Conservation (phyloP, 2,797 vertebrate species). For the Eptatretus atami region DNA sequence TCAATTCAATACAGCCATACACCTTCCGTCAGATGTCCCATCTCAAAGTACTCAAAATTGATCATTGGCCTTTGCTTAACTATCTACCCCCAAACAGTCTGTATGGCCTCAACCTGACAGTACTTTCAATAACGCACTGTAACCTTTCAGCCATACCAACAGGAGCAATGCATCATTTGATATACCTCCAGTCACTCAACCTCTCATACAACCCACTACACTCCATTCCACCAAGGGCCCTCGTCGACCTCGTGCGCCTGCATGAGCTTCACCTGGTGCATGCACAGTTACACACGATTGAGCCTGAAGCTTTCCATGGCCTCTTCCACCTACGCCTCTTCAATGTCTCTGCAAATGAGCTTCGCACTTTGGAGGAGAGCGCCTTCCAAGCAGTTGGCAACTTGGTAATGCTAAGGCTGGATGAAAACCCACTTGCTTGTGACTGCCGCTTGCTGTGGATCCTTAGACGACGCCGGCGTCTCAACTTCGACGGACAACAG, state of each 20-base stretch:
- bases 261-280: constrained; percentile 2
- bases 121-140: constrained; percentile 1
- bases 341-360: constrained; percentile 1
- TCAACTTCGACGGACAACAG: constrained; percentile 5
- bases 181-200: constrained; percentile 1
- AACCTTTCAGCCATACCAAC: constrained; percentile 1
- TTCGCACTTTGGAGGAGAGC: neutral
- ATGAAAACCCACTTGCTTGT: constrained; percentile 1
- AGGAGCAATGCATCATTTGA: constrained; percentile 4
- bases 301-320: constrained; percentile 1
- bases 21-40: neutral
- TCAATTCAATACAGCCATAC: constrained; percentile 2
- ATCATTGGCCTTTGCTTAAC: constrained; percentile 1
- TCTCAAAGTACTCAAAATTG: neutral
- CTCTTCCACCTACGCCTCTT: constrained; percentile 1
- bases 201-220: constrained; percentile 1
- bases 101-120: constrained; percentile 4
- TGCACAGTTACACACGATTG: neutral
- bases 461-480: constrained; percentile 1
- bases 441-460: constrained; percentile 4
- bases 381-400: constrained; percentile 1
- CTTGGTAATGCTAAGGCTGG: constrained; percentile 3
- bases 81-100: constrained; percentile 2
- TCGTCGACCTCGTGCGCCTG: neutral
- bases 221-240: neutral